Percentiles rank a stretch among this genome's conserved stretches.
Evolutionary conservation across 2,797 vertebrate species (phyloP).

Genomic region (Ataeniobius toweri): DNA sequence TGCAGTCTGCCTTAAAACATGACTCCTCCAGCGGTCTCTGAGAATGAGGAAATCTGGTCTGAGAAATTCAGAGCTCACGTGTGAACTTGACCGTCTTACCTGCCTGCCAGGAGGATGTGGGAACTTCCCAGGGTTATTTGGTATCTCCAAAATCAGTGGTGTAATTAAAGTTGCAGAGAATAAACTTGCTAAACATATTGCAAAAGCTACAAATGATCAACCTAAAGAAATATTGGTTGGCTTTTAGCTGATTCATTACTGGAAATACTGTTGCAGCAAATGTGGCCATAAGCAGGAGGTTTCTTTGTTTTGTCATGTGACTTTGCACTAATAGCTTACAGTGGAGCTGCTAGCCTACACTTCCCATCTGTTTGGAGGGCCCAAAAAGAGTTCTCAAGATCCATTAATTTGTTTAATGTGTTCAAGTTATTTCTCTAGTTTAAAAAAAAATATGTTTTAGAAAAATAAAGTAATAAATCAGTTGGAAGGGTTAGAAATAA

Average conservation of each 20-base stretch:
- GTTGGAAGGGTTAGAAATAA: no score
- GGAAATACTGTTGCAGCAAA: not conserved
- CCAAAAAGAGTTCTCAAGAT: not conserved
- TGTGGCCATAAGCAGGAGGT: not conserved
- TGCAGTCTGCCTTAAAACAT: not conserved
- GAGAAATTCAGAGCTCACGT: not conserved
- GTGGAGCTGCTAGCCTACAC: not conserved
- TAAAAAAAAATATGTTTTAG: not conserved
- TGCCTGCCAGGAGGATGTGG: constrained; percentile 34
- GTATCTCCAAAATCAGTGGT: not conserved
- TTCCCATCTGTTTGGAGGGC: not conserved
- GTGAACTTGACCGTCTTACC: constrained; percentile 11
- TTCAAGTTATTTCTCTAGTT: not conserved
- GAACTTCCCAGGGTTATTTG: constrained; percentile 16
- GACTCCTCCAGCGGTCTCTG: not conserved
- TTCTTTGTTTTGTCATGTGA: not conserved
- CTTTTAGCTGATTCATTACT: not conserved
- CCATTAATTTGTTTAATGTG: not conserved
- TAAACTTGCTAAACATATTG: not conserved
- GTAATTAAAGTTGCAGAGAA: not conserved
- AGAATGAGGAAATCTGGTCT: constrained; percentile 17
- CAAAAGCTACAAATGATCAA: not conserved
- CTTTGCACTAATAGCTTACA: not conserved
- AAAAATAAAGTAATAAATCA: not conserved
- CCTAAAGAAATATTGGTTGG: not conserved